Evolutionary conservation across 1,140 invertebrate species (phyloP).

Genomic region (Euura saliciscinereae): DNA sequence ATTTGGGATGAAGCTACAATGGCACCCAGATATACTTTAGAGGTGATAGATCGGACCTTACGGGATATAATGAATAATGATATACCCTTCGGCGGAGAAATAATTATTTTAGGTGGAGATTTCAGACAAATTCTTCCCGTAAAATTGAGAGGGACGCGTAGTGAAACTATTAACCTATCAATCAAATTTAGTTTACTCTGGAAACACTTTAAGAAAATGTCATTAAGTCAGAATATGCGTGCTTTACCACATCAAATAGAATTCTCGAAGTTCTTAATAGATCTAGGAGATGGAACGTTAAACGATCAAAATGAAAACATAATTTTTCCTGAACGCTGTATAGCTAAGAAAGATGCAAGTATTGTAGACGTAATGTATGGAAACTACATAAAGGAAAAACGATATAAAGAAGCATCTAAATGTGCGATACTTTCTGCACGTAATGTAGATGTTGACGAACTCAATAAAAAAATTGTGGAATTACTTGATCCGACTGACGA

Average conservation of each 20-base stretch:
- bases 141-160: no score
- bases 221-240: background rate
- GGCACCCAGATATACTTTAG: no score
- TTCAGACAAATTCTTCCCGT: no score
- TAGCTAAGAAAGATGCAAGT: background rate
- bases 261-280: background rate
- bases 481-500: background rate
- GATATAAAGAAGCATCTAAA: background rate
- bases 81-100: no score
- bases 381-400: background rate
- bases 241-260: background rate
- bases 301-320: background rate
- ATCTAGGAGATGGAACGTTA: background rate
- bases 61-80: no score
- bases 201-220: background rate
- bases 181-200: background rate
- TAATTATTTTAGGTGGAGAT: no score
- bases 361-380: background rate
- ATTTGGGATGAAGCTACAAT: no score
- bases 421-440: slow-evolving; percentile 20
- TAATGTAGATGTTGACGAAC: no score
- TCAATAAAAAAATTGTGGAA: background rate
- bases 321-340: background rate
- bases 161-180: no score
- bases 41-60: no score